phyloP scores from a whole-genome alignment of 1,140 invertebrate genomes.

The Brachionus rotundiformis region DNA sequence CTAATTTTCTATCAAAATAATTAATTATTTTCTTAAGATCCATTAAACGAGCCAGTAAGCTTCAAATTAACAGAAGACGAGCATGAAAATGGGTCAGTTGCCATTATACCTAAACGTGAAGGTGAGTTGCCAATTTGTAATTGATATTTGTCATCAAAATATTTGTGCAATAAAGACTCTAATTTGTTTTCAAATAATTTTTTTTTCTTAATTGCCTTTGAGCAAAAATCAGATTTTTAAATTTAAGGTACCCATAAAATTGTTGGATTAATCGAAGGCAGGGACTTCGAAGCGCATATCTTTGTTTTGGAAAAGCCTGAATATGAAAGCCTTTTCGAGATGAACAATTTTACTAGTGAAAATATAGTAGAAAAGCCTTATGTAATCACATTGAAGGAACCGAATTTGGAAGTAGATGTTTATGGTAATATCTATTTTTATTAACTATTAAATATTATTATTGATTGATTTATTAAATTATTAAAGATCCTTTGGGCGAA shows the following conservation, averaged over 20 bases:
- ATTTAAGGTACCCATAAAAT: slow-evolving; percentile 27
- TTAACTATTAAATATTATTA: neutral
- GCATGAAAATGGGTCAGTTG: slow-evolving; percentile 46
- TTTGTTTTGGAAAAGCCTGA: slow-evolving; percentile 28
- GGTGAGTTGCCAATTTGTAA: slow-evolving; percentile 21
- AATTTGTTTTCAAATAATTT: neutral
- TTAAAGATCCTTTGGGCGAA: neutral
- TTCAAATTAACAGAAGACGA: slow-evolving; percentile 40
- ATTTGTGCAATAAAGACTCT: neutral
- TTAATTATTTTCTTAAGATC: slow-evolving; percentile 15
- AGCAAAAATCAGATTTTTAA: neutral
- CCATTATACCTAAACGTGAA: slow-evolving; percentile 9
- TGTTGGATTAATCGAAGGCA: slow-evolving; percentile 25
- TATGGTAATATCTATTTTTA: neutral
- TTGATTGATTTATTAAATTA: neutral
- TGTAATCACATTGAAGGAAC: slow-evolving; percentile 4
- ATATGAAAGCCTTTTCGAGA: slow-evolving; percentile 30
- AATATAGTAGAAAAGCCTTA: slow-evolving; percentile 22
- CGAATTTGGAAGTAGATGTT: slow-evolving; percentile 34
- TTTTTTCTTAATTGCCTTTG: neutral
- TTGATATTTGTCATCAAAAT: neutral
- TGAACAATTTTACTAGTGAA: neutral
- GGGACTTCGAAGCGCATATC: slow-evolving; percentile 15
- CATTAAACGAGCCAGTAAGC: slow-evolving; percentile 16
- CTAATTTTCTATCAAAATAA: neutral